Percentiles rank a stretch among this genome's conserved stretches.
Evolutionary conservation across 2,113 vertebrate species (phyloP).

Genomic region (Petrocephalus zakoni): DNA sequence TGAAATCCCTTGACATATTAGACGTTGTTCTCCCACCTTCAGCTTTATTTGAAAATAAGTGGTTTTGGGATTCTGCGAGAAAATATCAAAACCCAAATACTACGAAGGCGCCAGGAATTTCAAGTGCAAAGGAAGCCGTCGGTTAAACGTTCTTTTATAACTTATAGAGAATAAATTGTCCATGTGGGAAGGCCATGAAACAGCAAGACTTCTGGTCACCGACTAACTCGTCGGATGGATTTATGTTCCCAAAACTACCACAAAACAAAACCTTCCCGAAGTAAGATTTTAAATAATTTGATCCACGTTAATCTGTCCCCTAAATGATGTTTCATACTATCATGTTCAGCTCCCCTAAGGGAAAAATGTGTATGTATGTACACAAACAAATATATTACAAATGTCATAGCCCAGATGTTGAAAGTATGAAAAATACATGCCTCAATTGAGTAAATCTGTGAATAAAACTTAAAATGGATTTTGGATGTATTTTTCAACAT

Average conservation of each 20-base stretch:
- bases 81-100: not conserved
- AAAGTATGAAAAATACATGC: not conserved
- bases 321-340: not conserved
- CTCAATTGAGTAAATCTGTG: slow-evolving; percentile 12
- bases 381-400: slow-evolving; percentile 11
- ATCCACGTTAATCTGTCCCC: not conserved
- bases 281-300: not conserved
- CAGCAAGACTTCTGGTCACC: not conserved
- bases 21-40: not conserved
- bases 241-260: not conserved
- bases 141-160: not conserved
- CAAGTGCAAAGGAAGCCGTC: not conserved
- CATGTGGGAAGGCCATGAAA: not conserved
- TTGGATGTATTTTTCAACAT: slow-evolving; percentile 10
- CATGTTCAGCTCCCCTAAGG: not conserved
- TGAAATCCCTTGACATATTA: not conserved
- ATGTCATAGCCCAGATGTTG: not conserved
- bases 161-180: not conserved
- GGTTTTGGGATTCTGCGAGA: not conserved
- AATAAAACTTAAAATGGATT: slow-evolving; percentile 3
- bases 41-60: not conserved
- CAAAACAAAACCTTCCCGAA: not conserved
- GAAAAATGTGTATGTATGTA: not conserved
- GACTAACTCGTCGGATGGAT: not conserved
- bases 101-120: not conserved